Conservation (phyloP, 2,113 vertebrate genomes). For the Thoracochromis brauschi region DNA sequence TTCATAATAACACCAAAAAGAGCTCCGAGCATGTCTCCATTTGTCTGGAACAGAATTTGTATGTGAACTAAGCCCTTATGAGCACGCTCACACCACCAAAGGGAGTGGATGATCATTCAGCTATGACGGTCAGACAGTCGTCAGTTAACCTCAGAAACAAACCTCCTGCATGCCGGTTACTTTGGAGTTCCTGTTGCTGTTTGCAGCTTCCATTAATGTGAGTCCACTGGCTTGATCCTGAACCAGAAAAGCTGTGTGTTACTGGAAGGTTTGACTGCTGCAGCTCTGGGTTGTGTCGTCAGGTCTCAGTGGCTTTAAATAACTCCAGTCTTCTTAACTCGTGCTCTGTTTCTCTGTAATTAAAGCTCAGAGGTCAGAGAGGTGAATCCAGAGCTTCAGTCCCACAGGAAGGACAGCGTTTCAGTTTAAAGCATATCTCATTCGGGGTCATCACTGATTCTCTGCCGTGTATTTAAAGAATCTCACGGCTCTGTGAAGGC, state of each 20-base stretch:
- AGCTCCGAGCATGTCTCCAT: not conserved
- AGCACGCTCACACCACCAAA: not conserved
- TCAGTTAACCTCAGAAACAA: not conserved
- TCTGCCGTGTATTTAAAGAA: not conserved
- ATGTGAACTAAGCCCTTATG: not conserved
- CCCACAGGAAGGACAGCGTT: not conserved
- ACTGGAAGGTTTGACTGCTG: not conserved
- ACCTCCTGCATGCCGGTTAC: not conserved
- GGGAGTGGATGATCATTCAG: not conserved
- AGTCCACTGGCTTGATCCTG: not conserved
- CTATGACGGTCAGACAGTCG: not conserved
- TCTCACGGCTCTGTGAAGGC: not conserved
- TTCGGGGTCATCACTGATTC: not conserved
- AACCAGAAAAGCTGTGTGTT: not conserved
- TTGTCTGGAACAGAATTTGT: not conserved
- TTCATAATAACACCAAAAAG: not conserved
- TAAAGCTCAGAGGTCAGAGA: not conserved
- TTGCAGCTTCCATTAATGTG: not conserved
- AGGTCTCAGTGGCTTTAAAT: not conserved
- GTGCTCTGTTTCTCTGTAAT: not conserved
- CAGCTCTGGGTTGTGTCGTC: not conserved
- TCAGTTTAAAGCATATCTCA: not conserved
- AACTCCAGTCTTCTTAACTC: not conserved
- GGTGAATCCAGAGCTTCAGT: fast-evolving
- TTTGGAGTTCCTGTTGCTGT: not conserved